Conservation (phyloP, 2,888 invertebrate genomes). For the Piscicola geometra region DNA sequence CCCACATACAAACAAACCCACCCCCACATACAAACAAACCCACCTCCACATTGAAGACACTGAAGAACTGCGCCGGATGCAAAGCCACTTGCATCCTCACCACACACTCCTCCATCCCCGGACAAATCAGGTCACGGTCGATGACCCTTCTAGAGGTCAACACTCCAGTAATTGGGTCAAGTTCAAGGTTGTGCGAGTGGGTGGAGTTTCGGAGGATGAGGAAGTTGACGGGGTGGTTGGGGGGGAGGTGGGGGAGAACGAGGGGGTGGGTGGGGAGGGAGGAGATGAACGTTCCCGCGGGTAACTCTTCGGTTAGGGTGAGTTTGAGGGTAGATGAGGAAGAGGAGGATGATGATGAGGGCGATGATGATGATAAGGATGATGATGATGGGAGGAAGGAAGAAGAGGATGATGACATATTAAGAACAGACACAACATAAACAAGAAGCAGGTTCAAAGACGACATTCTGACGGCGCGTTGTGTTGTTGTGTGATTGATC, state of each 20-base stretch:
- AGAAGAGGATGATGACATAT: background rate
- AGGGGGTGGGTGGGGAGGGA: slow-evolving; percentile 31
- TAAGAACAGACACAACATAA: background rate
- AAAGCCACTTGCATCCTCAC: slow-evolving; percentile 30
- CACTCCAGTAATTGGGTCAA: slow-evolving; percentile 35
- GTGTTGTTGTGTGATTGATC: too few species aligned
- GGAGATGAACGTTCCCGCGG: slow-evolving; percentile 36
- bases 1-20: slow-evolving; percentile 9
- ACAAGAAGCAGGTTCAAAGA: background rate
- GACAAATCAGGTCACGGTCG: slow-evolving; percentile 39
- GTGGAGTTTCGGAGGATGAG: slow-evolving; percentile 30
- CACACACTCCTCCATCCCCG: slow-evolving; percentile 29
- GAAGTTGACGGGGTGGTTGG: slow-evolving; percentile 17
- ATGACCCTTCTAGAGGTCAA: slow-evolving; percentile 31
- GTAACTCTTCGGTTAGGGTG: slow-evolving; percentile 37
- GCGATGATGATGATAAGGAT: background rate
- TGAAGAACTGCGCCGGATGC: slow-evolving; percentile 35
- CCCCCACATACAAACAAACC: slow-evolving; percentile 16
- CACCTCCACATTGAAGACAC: slow-evolving; percentile 34
- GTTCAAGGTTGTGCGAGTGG: slow-evolving; percentile 33
- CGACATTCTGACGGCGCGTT: too few species aligned
- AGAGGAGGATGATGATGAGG: slow-evolving; percentile 8
- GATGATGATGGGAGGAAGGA: background rate
- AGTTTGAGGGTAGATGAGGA: slow-evolving; percentile 21
- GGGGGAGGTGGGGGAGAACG: slow-evolving; percentile 23